A percentile compares a stretch with the other conserved stretches of the same genome.
phyloP scores from a whole-genome alignment of 2,113 vertebrate genomes.

The Rhabdornis inornatus region DNA sequence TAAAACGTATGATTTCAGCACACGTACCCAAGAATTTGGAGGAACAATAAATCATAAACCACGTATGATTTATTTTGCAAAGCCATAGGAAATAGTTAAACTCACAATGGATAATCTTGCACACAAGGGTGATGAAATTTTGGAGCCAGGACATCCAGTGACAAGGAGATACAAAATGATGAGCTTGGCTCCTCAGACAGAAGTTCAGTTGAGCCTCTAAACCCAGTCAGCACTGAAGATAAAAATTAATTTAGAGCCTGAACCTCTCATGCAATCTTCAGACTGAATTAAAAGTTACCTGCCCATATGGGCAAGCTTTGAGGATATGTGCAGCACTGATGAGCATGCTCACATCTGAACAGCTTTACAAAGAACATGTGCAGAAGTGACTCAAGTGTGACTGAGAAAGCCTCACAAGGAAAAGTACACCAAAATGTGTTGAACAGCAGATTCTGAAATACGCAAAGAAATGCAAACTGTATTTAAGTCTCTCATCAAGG shows the following conservation, averaged over 20 bases:
- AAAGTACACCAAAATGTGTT: not conserved
- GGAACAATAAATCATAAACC: not conserved
- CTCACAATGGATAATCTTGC: not conserved
- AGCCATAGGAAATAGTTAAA: not conserved
- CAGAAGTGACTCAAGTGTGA: not conserved
- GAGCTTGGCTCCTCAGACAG: not conserved
- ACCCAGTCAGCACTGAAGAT: not conserved
- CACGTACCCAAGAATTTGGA: not conserved
- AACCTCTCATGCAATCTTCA: not conserved
- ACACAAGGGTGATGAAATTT: not conserved
- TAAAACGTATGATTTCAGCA: not conserved
- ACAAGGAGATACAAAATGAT: not conserved
- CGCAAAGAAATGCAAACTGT: not conserved
- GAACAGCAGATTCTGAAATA: not conserved
- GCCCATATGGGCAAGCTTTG: not conserved
- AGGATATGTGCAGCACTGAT: not conserved
- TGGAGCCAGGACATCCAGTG: not conserved
- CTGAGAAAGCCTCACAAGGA: not conserved
- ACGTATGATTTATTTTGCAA: not conserved
- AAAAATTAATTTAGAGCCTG: not conserved
- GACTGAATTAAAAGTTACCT: not conserved
- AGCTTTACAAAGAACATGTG: not conserved
- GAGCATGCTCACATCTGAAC: not conserved
- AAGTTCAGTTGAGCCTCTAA: not conserved
- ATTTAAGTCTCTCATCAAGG: not conserved